Evolutionary conservation across 2,888 invertebrate genomes (phyloP), one percentile per base, ranked within the genome.

Genomic region (Anaspis maculata): DNA sequence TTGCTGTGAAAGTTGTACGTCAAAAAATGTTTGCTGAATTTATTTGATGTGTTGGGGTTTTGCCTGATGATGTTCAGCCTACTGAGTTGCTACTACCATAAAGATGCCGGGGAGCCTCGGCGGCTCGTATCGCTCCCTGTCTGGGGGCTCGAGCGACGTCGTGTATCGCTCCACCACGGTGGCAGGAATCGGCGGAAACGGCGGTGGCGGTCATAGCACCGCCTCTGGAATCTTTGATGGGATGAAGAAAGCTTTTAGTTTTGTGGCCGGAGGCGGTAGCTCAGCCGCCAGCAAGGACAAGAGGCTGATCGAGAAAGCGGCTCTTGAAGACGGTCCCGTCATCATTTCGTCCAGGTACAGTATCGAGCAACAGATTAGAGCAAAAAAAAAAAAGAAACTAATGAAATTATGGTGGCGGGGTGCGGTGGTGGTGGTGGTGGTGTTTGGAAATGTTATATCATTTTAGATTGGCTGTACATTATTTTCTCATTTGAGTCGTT

Each of bases 131-230:
- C 71, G 72, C 53, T 73, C 72, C 54, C 66, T 77, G 58, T 48
- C 44, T 37, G 48, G 48, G 37, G 48, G 48, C 32, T 32, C 51
- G 42, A 46, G 46, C 41, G 75, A 74, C 57, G 70, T 74, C 61
- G 70, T 75, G 61, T 79, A 79, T 70, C 73, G 72, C 56, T 70
- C 72, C 54, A 78, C 79, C 27, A 77, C 77, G 31, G 62, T 72
- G 47, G 70, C 54, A 28, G 55, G 54, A 47, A 49, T 34, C 33
- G 32, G 34, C 14, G 26, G 31, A 9, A 36, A 32, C 28, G 25
- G 30, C 30, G 29, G 14, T 24, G 30, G 31, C 16, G 15, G 25
- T 19, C 15, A 13, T 26, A 25, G 27, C 29, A 27, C 41, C 34
- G 32, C 45, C 42, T 43, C 48, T 37, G 73, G 71, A 49, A 67